These are phyloP conservation scores for Cygnus buccinator DNA, from an alignment of 2,113 vertebrate genomes.

Conservation along the genomic window DNA sequence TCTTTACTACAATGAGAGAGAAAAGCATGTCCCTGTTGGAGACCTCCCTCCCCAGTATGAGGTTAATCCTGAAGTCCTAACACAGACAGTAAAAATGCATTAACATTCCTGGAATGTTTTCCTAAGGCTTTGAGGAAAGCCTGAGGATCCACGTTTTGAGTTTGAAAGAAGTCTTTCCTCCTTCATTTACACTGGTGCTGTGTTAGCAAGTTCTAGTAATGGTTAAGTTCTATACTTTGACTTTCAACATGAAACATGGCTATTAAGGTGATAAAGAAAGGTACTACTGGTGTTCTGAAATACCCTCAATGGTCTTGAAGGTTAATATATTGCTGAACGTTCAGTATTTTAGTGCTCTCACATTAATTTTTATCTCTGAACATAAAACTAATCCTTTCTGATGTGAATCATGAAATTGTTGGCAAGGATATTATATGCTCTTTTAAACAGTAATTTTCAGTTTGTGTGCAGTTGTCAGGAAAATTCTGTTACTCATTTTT, in stretches of 20 bases:
- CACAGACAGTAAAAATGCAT: background rate
- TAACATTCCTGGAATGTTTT: background rate
- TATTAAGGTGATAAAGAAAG: background rate
- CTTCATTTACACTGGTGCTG: background rate
- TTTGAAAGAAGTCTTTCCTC: background rate
- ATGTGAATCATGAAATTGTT: background rate
- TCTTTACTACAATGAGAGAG: background rate
- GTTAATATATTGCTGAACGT: background rate
- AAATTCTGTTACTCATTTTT: slow-evolving; percentile 12
- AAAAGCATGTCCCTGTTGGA: background rate
- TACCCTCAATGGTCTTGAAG: background rate
- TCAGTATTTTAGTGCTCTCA: background rate
- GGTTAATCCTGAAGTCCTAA: background rate
- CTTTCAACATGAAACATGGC: background rate
- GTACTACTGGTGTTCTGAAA: background rate
- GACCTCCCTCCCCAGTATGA: background rate
- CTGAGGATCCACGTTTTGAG: background rate
- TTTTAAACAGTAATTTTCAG: slow-evolving; percentile 15
- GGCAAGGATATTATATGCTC: slow-evolving; percentile 5
- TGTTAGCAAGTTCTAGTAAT: background rate
- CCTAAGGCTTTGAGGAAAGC: background rate
- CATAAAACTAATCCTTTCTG: background rate
- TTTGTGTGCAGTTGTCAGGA: background rate
- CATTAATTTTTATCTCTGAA: background rate
- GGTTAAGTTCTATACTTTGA: background rate